phyloP scores from a whole-genome alignment of 2,888 invertebrate species.

The Tholera decimalis region DNA sequence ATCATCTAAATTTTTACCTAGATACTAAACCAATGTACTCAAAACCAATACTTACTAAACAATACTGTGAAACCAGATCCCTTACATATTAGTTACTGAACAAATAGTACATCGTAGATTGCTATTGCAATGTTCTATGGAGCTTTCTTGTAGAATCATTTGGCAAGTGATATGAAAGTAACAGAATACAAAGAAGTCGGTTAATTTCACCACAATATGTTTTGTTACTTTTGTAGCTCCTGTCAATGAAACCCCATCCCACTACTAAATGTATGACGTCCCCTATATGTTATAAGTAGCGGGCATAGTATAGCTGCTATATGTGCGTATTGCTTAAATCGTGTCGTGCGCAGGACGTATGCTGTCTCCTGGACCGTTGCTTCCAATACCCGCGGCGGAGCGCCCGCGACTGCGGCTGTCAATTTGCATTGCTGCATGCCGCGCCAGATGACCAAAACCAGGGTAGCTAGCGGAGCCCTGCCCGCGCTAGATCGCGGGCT shows the following conservation, averaged over 20 bases:
- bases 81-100: constrained; percentile 16
- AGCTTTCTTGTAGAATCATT: constrained; percentile 30
- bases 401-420: constrained; percentile 97
- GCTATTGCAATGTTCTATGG: constrained; percentile 42
- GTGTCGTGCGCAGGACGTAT: constrained; percentile 94
- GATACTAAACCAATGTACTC: constrained; percentile 11
- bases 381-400: constrained; percentile 96
- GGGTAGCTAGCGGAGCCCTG: constrained; percentile 91
- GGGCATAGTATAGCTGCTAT: constrained; percentile 59
- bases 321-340: constrained; percentile 85
- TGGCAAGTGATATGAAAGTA: constrained; percentile 28
- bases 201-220: constrained; percentile 2
- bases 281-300: constrained; percentile 39
- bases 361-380: constrained; percentile 97
- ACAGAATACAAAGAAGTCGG: constrained; percentile 21
- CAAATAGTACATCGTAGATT: constrained; percentile 48
- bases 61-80: constrained; percentile 10
- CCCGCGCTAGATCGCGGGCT: constrained; percentile 88
- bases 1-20: neutral
- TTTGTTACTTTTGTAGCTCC: constrained; percentile 28
- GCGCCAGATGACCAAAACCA: constrained; percentile 92
- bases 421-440: constrained; percentile 97
- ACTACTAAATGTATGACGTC: constrained; percentile 43
- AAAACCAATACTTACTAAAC: constrained; percentile 18
- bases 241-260: constrained; percentile 22